Evolutionary conservation across 1,140 invertebrate genomes (phyloP).

Genomic region (Antheraea pernyi): DNA sequence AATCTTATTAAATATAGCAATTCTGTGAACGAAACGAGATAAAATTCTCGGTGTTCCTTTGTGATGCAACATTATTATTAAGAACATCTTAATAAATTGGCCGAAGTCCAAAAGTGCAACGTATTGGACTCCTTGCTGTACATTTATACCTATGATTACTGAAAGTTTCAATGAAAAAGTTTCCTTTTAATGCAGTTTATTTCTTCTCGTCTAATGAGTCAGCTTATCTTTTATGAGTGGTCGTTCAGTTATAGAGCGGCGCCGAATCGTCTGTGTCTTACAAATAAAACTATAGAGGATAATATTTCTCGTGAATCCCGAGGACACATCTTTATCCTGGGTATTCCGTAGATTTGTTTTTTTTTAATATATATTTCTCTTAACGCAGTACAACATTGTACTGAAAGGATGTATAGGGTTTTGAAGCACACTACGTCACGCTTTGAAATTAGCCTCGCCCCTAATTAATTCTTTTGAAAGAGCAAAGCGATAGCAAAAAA

Average conservation of each 20-base stretch:
- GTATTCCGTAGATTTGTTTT: not conserved
- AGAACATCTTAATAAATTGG: not conserved
- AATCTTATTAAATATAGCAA: not conserved
- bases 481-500: too few species aligned
- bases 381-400: too few species aligned
- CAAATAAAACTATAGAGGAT: slow-evolving; percentile 33
- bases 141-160: slow-evolving; percentile 2
- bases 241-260: slow-evolving; percentile 41
- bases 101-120: not conserved
- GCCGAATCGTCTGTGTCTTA: slow-evolving; percentile 45
- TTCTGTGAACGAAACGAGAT: not conserved
- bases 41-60: not conserved
- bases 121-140: not conserved
- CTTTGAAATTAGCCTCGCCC: too few species aligned
- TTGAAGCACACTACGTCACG: too few species aligned
- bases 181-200: slow-evolving; percentile 36
- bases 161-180: slow-evolving; percentile 8
- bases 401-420: too few species aligned
- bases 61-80: not conserved
- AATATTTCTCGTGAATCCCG: slow-evolving; percentile 19
- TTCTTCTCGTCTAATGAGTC: slow-evolving; percentile 31
- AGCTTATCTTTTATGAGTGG: slow-evolving; percentile 48
- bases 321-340: slow-evolving; percentile 16
- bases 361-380: too few species aligned
- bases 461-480: too few species aligned